Conservation (phyloP, 2,888 invertebrate genomes). For the Caenorhabditis sinica region DNA sequence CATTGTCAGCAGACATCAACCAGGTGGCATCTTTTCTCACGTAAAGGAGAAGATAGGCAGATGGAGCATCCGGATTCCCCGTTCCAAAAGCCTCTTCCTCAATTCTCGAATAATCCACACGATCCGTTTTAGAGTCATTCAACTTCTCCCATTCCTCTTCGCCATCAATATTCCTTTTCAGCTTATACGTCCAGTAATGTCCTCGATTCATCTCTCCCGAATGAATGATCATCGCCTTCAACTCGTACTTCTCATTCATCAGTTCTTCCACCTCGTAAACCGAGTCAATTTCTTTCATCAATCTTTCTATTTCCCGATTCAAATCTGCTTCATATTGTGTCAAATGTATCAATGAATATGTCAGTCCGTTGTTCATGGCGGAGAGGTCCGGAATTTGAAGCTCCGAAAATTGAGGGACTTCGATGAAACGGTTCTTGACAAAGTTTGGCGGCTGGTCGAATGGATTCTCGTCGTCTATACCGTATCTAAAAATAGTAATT, state of each 20-base stretch:
- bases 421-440: no score
- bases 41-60: slow-evolving; percentile 53
- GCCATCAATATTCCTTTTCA: slow-evolving; percentile 17
- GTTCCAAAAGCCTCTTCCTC: slow-evolving; percentile 49
- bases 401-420: no score
- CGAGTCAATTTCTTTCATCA: slow-evolving; percentile 4
- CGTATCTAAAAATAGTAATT: no score
- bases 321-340: neutral
- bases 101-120: slow-evolving; percentile 18
- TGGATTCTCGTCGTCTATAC: no score
- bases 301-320: neutral
- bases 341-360: neutral
- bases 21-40: slow-evolving; percentile 21
- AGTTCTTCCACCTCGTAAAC: slow-evolving; percentile 48
- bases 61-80: slow-evolving; percentile 2
- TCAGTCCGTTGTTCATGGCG: neutral
- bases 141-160: slow-evolving; percentile 49
- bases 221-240: slow-evolving; percentile 66
- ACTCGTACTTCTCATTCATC: slow-evolving; percentile 49
- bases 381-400: no score
- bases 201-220: slow-evolving; percentile 65
- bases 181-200: slow-evolving; percentile 67
- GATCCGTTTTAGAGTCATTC: slow-evolving; percentile 26
- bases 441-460: no score
- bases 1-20: slow-evolving; percentile 15